Conservation (phyloP, 2,113 vertebrate genomes). For the Drymodes brunneopygia region DNA sequence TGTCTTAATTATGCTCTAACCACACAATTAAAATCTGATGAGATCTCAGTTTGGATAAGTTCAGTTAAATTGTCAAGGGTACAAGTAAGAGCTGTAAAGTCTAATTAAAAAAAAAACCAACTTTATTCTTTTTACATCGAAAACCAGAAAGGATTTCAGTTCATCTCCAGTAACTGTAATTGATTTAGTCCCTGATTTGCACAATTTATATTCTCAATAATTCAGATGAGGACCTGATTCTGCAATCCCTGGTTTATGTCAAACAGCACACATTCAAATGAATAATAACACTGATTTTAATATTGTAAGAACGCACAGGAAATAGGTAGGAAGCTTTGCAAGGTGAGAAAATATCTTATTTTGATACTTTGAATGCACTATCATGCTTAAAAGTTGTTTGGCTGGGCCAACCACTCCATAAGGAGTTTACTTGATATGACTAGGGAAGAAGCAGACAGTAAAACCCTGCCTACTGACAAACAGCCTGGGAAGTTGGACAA, state of each 20-base stretch:
- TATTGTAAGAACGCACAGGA: neutral
- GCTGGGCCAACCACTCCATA: neutral
- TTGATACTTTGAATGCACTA: neutral
- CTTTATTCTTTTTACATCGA: neutral
- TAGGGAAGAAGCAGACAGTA: neutral
- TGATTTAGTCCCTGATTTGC: neutral
- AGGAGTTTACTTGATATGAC: neutral
- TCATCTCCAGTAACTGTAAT: neutral
- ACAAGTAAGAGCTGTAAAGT: neutral
- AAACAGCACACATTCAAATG: neutral
- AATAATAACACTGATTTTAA: neutral
- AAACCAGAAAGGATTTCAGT: neutral
- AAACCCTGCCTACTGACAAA: neutral
- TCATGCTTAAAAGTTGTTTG: neutral
- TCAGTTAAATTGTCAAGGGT: neutral
- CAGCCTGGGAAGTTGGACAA: fast-evolving
- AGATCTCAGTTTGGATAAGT: neutral
- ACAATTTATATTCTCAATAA: neutral
- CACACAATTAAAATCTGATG: neutral
- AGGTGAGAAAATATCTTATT: neutral
- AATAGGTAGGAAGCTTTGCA: neutral
- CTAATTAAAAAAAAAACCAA: neutral
- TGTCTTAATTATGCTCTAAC: neutral
- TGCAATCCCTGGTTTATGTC: neutral
- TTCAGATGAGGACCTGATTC: neutral